Base-by-base conservation (phyloP, 2,113 vertebrate genomes). In the Ageneiosus marmoratus region DNA sequence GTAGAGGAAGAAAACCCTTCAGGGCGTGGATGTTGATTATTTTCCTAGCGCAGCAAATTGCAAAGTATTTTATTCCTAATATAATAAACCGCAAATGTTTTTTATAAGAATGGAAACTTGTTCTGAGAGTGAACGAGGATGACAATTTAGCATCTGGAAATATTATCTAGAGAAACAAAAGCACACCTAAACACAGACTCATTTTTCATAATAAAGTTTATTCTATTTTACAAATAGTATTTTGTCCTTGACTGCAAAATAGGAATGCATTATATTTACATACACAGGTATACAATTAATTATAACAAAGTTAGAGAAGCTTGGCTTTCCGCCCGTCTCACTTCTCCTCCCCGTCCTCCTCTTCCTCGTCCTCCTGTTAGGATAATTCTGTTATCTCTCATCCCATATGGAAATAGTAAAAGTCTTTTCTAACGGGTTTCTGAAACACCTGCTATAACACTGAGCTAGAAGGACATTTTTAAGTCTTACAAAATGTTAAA, bases 271-370 rank as follows among this genome's bases (percentile, higher is more conserved):
- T 97, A 96, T 99, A 99, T 99, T 99, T 99, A 99, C 98, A 99
- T 98, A 99, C 97, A 99, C 98, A 98, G 97, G 98, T 99, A 98
- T 99, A 99, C 97, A 99, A 99, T 98, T 98, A 98, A 98, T 98
- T 99, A 96, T 99, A 98, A 99, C 96, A 98, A 99, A 99, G 97
- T 97, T 98, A 97, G 96, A 98, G 98, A 99, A 98, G 97, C 97
- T 98, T 95, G 95, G 96, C 96, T 97, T 98, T 97, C 94, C 95
- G 96, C 95, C 94, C 94, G 95, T 97, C 93, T 84, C 86, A 60
- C 81, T 77, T 81, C 67, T 81, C 73, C 29, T 75, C 48, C 15
- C 50, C 15, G 13, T 76, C 67, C 65, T 69, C 46, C 12, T 48
- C 41, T 46, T 80, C 90, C 74, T 90, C 92, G 90, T 86, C 91